Evolutionary conservation across 2,113 vertebrate genomes (phyloP), one percentile per base, ranked within the genome.

Genomic region (Erythrolamprus reginae): DNA sequence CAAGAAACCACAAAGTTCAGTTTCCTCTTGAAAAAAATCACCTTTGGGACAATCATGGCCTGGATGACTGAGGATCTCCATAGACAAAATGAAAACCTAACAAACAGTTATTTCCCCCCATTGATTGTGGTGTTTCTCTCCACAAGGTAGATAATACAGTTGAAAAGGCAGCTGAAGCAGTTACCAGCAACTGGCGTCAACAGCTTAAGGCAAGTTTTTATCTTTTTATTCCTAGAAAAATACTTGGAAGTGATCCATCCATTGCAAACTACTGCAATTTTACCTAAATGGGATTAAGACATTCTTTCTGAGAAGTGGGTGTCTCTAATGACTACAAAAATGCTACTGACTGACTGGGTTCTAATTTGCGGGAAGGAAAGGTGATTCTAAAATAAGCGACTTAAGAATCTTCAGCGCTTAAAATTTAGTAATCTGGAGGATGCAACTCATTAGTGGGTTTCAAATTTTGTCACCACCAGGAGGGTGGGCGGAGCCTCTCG

Each of bases 131-230:
- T 94, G 61, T 92, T 94, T 92, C 42, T 93, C 45, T 87, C 56
- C 4, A 86, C 84, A 94, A 97, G 97, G 96, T 98, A 92, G 98
- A 98, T 92, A 97, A 95, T 17, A 94, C 94, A 65, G 95, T 96
- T 91, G 98, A 98, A 90, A 98, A 98, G 95, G 96, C 94, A 56
- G 97, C 96, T 87, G 98, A 98, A 95, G 95, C 96, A 94, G 96
- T 98, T 70, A 93, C 95, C 45, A 94, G 89, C 85, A 98, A 98
- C 86, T 98, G 98, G 97, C 97, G 88, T 38, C 97, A 98, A 24
- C 98, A 98, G 88, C 96, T 98, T 21, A 98, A 98, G 97, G 98
- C 97, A 96, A 95, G 93, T 87, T 93, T 84, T 38, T 19, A 90
- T 65, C 33, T 90, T 45, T 45, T 0, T 1, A 0, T 50, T 45